Evolutionary conservation across 2,113 vertebrate genomes (phyloP).

Genomic region (Periophthalmodon schlosseri): DNA sequence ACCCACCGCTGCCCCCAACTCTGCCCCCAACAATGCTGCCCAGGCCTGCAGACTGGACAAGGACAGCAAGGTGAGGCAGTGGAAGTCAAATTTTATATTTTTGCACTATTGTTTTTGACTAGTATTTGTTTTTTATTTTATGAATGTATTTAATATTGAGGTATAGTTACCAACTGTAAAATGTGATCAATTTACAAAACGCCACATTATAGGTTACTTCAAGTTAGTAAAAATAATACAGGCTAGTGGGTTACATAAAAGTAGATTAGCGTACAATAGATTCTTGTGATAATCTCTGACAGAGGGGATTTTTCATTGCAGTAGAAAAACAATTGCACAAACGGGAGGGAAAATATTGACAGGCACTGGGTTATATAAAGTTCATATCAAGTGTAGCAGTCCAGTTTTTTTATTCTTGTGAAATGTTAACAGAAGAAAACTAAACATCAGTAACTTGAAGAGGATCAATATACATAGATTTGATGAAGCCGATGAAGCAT

Average conservation of each 20-base stretch:
- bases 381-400: neutral
- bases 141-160: too few species aligned
- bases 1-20: constrained; percentile 69
- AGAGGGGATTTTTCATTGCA: neutral
- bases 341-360: neutral
- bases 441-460: neutral
- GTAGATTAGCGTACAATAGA: too few species aligned
- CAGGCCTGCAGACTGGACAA: constrained; percentile 84
- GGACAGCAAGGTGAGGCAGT: constrained; percentile 84
- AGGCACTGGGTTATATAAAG: neutral
- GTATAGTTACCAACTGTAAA: neutral
- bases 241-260: too few species aligned
- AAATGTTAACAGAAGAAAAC: neutral
- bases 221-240: too few species aligned
- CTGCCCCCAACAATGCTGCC: constrained; percentile 65
- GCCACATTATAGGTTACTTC: too few species aligned
- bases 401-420: neutral
- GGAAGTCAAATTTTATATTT: neutral
- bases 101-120: too few species aligned
- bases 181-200: neutral
- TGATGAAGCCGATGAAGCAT: neutral
- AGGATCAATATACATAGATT: neutral
- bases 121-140: too few species aligned
- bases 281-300: too few species aligned
- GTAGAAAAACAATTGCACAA: neutral